These are phyloP conservation scores for Polyommatus icarus DNA, from an alignment of 2,888 invertebrate species.

Conservation along the genomic window DNA sequence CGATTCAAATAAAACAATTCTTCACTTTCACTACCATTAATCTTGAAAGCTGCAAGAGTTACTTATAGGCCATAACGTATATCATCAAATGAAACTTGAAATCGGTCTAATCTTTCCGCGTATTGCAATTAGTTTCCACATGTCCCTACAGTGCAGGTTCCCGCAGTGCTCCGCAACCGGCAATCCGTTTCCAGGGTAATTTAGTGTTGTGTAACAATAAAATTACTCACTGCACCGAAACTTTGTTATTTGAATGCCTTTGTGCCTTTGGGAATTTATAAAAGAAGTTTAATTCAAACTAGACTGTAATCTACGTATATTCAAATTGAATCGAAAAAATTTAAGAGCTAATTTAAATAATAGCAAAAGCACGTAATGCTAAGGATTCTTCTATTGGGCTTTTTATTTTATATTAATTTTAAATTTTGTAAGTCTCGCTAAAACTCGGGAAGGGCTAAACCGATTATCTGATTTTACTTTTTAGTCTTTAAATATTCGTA, in stretches of 20 bases:
- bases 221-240: conserved; percentile 24
- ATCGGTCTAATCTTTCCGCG: neutral
- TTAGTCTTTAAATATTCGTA: too few relatives aligned
- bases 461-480: too few relatives aligned
- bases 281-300: conserved; percentile 16
- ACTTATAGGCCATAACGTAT: too few relatives aligned
- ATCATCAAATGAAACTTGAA: too few relatives aligned
- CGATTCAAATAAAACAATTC: too few relatives aligned
- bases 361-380: neutral
- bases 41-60: too few relatives aligned
- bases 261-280: conserved; percentile 19
- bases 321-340: neutral
- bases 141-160: neutral
- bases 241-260: conserved; percentile 22
- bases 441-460: too few relatives aligned
- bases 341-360: neutral
- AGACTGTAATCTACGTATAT: neutral
- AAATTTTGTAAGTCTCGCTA: too few relatives aligned
- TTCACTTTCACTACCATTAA: too few relatives aligned
- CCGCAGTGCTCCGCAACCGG: neutral
- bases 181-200: conserved; percentile 9
- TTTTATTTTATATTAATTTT: too few relatives aligned
- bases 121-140: neutral
- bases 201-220: conserved; percentile 17
- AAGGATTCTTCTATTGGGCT: neutral